Percentiles rank a stretch among this genome's conserved stretches.
Conservation (phyloP, 2,113 vertebrate genomes). For the Progne subis region DNA sequence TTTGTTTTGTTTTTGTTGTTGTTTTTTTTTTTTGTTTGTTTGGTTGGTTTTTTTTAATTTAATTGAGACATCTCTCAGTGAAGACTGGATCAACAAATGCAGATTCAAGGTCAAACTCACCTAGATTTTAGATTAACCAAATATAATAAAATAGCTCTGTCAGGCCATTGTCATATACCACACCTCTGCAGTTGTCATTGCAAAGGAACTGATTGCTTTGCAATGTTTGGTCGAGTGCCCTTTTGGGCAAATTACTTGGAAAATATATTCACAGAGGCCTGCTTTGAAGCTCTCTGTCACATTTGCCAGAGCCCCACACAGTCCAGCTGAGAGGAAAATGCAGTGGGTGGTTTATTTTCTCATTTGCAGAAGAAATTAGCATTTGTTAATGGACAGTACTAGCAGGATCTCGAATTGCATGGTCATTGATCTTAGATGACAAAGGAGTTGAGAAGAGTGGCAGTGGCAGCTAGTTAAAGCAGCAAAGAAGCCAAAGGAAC, state of each 20-base stretch:
- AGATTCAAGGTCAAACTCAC: not conserved
- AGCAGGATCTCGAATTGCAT: not conserved
- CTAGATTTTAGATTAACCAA: not conserved
- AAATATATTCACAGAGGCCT: not conserved
- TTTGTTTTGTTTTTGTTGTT: too few species aligned
- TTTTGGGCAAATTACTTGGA: not conserved
- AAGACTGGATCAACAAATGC: not conserved
- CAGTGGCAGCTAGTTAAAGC: not conserved
- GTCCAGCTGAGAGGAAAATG: not conserved
- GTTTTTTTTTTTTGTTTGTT: not conserved
- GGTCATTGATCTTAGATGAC: not conserved
- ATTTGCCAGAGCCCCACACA: not conserved
- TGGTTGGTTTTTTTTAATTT: not conserved
- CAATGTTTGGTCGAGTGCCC: fast-evolving
- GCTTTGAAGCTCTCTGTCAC: not conserved
- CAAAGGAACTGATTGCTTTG: not conserved
- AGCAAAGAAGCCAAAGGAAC: not conserved
- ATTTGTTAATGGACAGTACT: not conserved
- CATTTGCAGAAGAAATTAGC: not conserved
- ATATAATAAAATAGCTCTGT: not conserved
- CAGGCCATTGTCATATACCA: fast-evolving
- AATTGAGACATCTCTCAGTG: not conserved
- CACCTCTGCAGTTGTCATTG: not conserved
- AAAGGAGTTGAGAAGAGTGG: not conserved
- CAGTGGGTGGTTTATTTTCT: not conserved